These are phyloP conservation scores for Thera obeliscata DNA, from an alignment of 2,888 invertebrate genomes.

Conservation along the genomic window DNA sequence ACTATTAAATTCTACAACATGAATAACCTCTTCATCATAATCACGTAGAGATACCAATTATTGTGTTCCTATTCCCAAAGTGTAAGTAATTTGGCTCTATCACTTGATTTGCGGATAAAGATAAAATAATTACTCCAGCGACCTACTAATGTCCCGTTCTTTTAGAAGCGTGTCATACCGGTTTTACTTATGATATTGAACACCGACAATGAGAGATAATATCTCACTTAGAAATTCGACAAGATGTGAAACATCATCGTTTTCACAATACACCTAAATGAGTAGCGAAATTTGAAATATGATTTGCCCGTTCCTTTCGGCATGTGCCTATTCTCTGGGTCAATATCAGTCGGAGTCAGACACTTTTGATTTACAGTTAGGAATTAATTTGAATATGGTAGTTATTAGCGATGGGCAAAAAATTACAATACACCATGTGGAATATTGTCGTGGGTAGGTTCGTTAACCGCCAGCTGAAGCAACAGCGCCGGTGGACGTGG, in stretches of 20 bases:
- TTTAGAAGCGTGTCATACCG: slow-evolving; percentile 43
- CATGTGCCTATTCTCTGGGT: slow-evolving; percentile 8
- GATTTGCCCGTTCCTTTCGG: slow-evolving; percentile 19
- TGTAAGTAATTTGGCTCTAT: slow-evolving; percentile 31
- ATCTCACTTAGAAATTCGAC: slow-evolving; percentile 35
- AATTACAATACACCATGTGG: slow-evolving; percentile 54
- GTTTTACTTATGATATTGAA: slow-evolving; percentile 45
- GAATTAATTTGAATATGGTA: slow-evolving; percentile 44
- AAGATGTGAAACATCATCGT: slow-evolving; percentile 36
- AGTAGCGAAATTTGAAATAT: slow-evolving; percentile 21
- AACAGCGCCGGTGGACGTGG: slow-evolving; percentile 67
- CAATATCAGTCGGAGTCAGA: slow-evolving; percentile 22
- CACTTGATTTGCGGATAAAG: slow-evolving; percentile 33
- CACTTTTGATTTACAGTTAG: slow-evolving; percentile 47
- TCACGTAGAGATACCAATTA: slow-evolving; percentile 12
- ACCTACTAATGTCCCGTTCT: slow-evolving; percentile 49
- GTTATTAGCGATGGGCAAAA: slow-evolving; percentile 48
- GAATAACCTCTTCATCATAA: slow-evolving; percentile 10
- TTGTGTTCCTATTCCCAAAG: slow-evolving; percentile 26
- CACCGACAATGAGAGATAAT: slow-evolving; percentile 38
- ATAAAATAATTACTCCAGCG: slow-evolving; percentile 37
- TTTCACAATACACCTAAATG: slow-evolving; percentile 33
- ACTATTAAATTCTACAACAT: not conserved
- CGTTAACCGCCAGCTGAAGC: slow-evolving; percentile 64
- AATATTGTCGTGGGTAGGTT: slow-evolving; percentile 57